Percentiles rank a stretch among this genome's conserved stretches.
These are phyloP conservation scores for Campylomormyrus tamandua DNA, from an alignment of 2,113 vertebrate genomes.

Conservation along the genomic window DNA sequence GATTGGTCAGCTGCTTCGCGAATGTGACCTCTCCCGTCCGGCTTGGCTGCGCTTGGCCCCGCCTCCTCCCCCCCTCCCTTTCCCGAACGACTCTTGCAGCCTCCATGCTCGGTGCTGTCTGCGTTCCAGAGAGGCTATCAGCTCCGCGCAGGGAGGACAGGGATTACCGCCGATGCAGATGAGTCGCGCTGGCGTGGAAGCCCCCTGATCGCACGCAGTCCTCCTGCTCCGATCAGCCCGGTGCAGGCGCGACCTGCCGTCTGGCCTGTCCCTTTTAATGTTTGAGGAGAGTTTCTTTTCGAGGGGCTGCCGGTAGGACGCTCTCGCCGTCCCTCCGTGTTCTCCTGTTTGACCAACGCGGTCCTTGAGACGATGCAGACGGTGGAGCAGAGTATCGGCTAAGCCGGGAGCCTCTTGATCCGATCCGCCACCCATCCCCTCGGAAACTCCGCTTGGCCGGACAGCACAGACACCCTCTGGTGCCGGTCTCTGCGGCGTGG, in stretches of 20 bases:
- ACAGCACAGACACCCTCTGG: background rate
- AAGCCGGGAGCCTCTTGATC: conserved; percentile 27
- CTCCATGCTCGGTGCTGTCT: conserved; percentile 65
- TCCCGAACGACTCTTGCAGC: conserved; percentile 54
- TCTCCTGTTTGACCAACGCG: background rate
- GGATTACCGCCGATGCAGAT: conserved; percentile 65
- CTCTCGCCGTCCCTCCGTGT: background rate
- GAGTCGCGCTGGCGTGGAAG: conserved; percentile 36
- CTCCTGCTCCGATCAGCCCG: conserved; percentile 34
- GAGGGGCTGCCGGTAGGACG: conserved; percentile 17
- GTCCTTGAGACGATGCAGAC: conserved; percentile 39
- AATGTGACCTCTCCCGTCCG: conserved; percentile 66
- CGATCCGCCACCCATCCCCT: background rate
- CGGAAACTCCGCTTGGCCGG: background rate
- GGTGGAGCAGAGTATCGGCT: conserved; percentile 29
- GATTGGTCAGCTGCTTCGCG: conserved; percentile 67
- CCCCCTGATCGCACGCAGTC: conserved; percentile 26
- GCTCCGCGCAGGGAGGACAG: conserved; percentile 60
- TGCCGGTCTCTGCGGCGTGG: conserved; percentile 21
- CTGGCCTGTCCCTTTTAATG: conserved; percentile 12
- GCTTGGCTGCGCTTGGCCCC: conserved; percentile 55
- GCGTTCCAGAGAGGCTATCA: conserved; percentile 74
- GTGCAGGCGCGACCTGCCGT: conserved; percentile 40
- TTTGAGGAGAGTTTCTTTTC: conserved; percentile 41
- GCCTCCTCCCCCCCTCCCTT: conserved; percentile 52